Conservation (phyloP, 2,888 invertebrate genomes). For the Parnassius glacialis region DNA sequence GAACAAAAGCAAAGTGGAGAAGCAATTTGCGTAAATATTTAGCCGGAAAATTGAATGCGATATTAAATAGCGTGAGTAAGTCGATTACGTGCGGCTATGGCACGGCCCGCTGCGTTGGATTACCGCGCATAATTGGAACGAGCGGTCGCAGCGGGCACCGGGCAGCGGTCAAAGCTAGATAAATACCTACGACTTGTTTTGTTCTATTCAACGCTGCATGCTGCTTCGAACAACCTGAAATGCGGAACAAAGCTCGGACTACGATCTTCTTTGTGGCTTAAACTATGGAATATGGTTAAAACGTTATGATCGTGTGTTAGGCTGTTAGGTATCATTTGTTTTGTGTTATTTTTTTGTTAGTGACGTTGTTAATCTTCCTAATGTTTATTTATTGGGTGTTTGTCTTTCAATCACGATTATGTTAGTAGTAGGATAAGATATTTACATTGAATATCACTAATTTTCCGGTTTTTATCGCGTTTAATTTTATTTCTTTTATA, state of each 20-base stretch:
- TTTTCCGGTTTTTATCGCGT: too few species aligned
- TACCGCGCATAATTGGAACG: slow-evolving; percentile 57
- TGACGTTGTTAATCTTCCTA: too few species aligned
- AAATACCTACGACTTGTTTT: slow-evolving; percentile 23
- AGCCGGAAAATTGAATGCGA: slow-evolving; percentile 56
- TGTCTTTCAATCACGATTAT: too few species aligned
- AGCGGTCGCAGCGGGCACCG: slow-evolving; percentile 21
- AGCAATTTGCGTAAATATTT: slow-evolving; percentile 62
- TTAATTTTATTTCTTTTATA: too few species aligned
- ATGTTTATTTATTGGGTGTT: too few species aligned
- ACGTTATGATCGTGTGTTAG: background rate
- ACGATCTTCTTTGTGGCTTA: slow-evolving; percentile 1
- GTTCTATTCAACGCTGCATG: slow-evolving; percentile 21
- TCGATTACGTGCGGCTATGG: slow-evolving; percentile 59
- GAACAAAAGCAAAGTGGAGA: slow-evolving; percentile 39
- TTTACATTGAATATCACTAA: too few species aligned
- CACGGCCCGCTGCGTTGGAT: slow-evolving; percentile 53
- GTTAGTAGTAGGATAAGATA: too few species aligned
- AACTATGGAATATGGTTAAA: too few species aligned
- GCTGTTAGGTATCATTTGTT: background rate
- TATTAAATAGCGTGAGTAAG: slow-evolving; percentile 66
- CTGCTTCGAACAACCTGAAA: slow-evolving; percentile 10
- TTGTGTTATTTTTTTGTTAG: background rate
- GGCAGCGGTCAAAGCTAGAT: slow-evolving; percentile 29
- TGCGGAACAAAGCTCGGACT: slow-evolving; percentile 11